phyloP scores from a whole-genome alignment of 2,797 vertebrate genomes.

The Syngnathus rostellatus region DNA sequence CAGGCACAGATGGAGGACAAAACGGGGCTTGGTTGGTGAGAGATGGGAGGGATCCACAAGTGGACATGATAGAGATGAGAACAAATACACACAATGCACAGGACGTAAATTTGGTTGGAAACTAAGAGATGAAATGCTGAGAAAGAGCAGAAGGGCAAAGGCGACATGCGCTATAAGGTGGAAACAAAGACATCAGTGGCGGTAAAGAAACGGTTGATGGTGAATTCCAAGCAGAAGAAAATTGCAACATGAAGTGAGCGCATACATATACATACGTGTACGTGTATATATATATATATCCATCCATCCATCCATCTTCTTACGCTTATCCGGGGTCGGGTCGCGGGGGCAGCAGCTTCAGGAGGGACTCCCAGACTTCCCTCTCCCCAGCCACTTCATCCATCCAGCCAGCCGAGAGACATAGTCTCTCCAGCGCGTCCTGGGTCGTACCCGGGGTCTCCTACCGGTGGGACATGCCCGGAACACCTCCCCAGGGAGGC shows the following conservation, averaged over 20 bases:
- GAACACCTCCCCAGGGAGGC: too few species aligned
- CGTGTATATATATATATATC: constrained; percentile 26
- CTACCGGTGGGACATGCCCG: too few species aligned
- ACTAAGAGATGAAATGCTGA: not conserved
- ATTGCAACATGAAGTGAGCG: constrained; percentile 21
- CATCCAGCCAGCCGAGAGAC: too few species aligned
- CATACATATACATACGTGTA: too few species aligned
- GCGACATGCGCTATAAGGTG: not conserved
- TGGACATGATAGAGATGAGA: constrained; percentile 19
- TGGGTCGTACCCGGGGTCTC: too few species aligned
- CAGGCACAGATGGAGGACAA: constrained; percentile 37
- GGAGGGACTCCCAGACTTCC: too few species aligned
- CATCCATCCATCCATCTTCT: too few species aligned
- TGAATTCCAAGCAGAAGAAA: constrained; percentile 18
- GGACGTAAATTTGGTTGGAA: not conserved
- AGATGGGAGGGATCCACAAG: constrained; percentile 24
- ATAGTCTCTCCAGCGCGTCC: too few species aligned
- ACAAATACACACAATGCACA: constrained; percentile 34
- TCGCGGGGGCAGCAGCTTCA: too few species aligned
- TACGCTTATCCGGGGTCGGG: too few species aligned
- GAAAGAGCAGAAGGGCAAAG: constrained; percentile 6
- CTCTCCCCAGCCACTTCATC: too few species aligned
- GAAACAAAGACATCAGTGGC: constrained; percentile 9
- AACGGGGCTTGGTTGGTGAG: constrained; percentile 30
- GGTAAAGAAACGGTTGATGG: constrained; percentile 22